A percentile compares a stretch with the other conserved stretches of the same genome.
Conservation (phyloP, 1,140 invertebrate genomes). For the Conus ventricosus region DNA sequence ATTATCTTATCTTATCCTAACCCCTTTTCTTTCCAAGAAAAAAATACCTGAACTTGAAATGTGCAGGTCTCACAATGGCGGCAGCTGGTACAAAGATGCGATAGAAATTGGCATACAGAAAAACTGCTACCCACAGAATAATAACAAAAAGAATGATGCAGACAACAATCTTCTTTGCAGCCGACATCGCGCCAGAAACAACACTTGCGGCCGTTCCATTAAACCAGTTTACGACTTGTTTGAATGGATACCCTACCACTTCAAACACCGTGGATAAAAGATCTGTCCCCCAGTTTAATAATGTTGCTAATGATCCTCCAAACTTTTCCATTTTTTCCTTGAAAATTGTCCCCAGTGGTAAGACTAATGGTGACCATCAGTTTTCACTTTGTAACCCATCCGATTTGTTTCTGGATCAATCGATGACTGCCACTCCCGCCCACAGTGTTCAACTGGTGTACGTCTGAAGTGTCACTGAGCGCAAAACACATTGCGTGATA, state of each 20-base stretch:
- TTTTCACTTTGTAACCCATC: too few species aligned
- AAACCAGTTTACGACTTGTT: neutral
- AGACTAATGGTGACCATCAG: too few species aligned
- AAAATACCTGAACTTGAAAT: constrained; percentile 88
- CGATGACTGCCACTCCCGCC: too few species aligned
- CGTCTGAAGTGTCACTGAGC: too few species aligned
- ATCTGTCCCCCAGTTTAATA: neutral
- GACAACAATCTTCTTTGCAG: neutral
- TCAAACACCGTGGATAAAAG: neutral
- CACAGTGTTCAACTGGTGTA: too few species aligned
- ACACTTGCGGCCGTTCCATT: neutral
- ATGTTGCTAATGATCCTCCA: neutral
- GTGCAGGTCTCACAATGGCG: constrained; percentile 86
- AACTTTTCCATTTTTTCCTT: neutral
- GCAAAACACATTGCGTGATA: too few species aligned
- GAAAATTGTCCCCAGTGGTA: too few species aligned
- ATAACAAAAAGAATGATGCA: constrained; percentile 72
- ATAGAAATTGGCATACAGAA: constrained; percentile 91
- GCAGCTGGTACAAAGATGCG: constrained; percentile 91
- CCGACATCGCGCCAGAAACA: neutral
- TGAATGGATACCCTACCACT: neutral
- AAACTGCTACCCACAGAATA: constrained; percentile 89
- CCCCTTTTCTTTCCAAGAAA: too few species aligned
- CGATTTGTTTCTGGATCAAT: too few species aligned
- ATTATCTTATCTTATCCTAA: too few species aligned